These are phyloP conservation scores for Nomia melanderi DNA, from an alignment of 1,140 invertebrate species.

Conservation along the genomic window DNA sequence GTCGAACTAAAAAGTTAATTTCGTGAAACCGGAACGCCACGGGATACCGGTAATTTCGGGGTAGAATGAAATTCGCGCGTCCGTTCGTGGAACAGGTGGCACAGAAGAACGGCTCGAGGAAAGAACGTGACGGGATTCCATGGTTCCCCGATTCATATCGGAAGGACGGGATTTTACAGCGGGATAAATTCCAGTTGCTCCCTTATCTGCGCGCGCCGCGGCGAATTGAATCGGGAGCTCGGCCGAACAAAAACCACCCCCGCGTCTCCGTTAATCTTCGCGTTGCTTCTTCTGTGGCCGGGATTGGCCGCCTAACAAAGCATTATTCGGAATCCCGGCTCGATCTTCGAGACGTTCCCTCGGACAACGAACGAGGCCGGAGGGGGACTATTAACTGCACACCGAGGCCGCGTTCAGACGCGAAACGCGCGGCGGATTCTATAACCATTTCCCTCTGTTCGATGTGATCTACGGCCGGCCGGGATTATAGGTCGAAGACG, in stretches of 20 bases:
- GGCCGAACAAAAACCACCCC: slow-evolving; percentile 13
- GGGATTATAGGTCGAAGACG: neutral
- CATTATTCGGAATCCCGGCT: neutral
- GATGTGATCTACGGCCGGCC: slow-evolving; percentile 14
- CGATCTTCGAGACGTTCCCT: neutral
- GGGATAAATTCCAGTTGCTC: slow-evolving; percentile 45
- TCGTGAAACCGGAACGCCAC: neutral
- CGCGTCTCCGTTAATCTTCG: slow-evolving; percentile 12
- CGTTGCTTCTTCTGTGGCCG: neutral
- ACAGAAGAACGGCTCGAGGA: slow-evolving; percentile 7
- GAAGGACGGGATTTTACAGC: slow-evolving; percentile 31
- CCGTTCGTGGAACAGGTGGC: slow-evolving; percentile 24
- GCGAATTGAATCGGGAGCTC: slow-evolving; percentile 39
- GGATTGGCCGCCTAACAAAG: neutral
- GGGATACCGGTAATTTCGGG: neutral
- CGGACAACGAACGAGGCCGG: neutral
- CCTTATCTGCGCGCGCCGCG: slow-evolving; percentile 15
- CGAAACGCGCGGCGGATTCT: slow-evolving; percentile 3
- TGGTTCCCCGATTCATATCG: slow-evolving; percentile 40
- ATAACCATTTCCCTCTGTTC: slow-evolving; percentile 6
- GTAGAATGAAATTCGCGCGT: slow-evolving; percentile 4
- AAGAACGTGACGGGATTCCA: neutral
- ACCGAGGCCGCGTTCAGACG: neutral
- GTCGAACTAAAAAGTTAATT: neutral
- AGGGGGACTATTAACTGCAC: slow-evolving; percentile 5